A percentile compares a stretch with the other conserved stretches of the same genome.
phyloP scores from a whole-genome alignment of 2,113 vertebrate species.

The Oncorhynchus nerka region DNA sequence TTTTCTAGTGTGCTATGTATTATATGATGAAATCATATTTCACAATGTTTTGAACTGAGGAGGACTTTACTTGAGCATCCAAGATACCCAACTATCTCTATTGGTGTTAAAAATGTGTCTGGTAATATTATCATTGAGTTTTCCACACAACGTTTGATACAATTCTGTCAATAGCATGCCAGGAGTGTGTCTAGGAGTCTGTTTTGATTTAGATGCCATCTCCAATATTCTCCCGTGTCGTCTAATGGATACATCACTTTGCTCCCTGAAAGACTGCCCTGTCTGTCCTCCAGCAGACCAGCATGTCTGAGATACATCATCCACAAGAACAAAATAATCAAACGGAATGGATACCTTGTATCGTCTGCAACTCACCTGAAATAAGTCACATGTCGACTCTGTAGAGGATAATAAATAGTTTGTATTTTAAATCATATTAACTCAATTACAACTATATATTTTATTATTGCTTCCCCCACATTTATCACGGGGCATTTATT shows the following conservation, averaged over 20 bases:
- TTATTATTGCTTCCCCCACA: constrained; percentile 84
- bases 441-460: constrained; percentile 97
- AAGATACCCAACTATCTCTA: constrained; percentile 14
- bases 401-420: constrained; percentile 88
- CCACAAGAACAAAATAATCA: constrained; percentile 30
- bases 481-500: constrained; percentile 85
- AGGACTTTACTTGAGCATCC: too few relatives aligned
- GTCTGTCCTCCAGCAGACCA: constrained; percentile 36
- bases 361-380: constrained; percentile 38
- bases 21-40: not conserved
- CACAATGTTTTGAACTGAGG: constrained; percentile 9
- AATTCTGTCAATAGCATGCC: constrained; percentile 49
- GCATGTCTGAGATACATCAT: constrained; percentile 20
- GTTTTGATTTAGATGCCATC: constrained; percentile 63
- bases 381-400: constrained; percentile 56
- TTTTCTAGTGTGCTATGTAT: not conserved
- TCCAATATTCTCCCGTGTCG: constrained; percentile 65
- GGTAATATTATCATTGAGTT: not conserved
- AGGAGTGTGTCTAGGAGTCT: constrained; percentile 11
- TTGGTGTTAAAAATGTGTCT: not conserved
- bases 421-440: constrained; percentile 99
- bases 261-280: constrained; percentile 44
- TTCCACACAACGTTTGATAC: constrained; percentile 15
- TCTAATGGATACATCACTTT: constrained; percentile 46
- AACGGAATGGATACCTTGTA: constrained; percentile 4